A percentile compares a stretch with the other conserved stretches of the same genome.
Evolutionary conservation across 2,888 invertebrate species (phyloP).

Genomic region (Saturnia pavonia): DNA sequence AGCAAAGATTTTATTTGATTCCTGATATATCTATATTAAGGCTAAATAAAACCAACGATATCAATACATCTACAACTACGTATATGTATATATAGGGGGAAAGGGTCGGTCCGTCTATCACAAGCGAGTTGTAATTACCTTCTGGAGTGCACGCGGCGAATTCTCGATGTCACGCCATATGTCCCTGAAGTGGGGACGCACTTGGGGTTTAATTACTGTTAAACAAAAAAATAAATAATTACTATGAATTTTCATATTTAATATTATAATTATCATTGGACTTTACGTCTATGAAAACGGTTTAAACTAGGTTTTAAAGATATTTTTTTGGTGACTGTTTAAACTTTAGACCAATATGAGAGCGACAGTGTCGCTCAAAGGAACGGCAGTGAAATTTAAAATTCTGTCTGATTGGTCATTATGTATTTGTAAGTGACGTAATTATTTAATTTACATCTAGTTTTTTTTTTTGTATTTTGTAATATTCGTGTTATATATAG

Average conservation of each 20-base stretch:
- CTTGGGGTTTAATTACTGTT: constrained; percentile 29
- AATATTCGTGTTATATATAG: too few relatives aligned
- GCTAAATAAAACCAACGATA: constrained; percentile 1
- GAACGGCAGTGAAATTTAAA: too few relatives aligned
- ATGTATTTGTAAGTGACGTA: too few relatives aligned
- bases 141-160: constrained; percentile 59
- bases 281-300: too few relatives aligned
- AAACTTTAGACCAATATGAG: too few relatives aligned
- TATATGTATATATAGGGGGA: constrained; percentile 12
- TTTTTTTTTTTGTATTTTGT: too few relatives aligned
- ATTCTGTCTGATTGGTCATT: too few relatives aligned
- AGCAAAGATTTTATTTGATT: background rate
- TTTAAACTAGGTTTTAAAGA: too few relatives aligned
- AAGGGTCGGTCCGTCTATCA: constrained; percentile 73
- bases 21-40: background rate
- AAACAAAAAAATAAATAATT: background rate
- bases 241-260: background rate
- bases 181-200: constrained; percentile 63
- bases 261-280: background rate
- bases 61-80: background rate
- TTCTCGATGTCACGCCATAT: constrained; percentile 77
- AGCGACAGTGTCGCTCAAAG: too few relatives aligned
- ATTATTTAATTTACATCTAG: too few relatives aligned
- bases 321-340: too few relatives aligned
- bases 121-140: constrained; percentile 69